Base-by-base conservation (phyloP, 2,888 invertebrate species). In the Stenchaetothrips biformis region DNA sequence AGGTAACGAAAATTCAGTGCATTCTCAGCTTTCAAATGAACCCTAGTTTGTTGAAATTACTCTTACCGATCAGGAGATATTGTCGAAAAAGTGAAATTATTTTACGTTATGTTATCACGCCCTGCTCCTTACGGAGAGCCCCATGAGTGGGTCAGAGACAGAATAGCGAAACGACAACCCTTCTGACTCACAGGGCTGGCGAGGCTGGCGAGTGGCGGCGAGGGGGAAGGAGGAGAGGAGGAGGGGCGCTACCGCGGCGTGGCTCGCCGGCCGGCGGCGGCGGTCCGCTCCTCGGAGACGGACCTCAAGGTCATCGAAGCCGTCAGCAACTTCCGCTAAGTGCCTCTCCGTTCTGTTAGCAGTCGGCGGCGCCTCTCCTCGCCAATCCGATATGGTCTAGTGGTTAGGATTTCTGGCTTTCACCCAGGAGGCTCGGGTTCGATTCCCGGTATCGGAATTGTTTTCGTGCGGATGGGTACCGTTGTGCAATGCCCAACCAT, bases 401-500 rank as follows among this genome's bases (percentile, higher is more conserved):
- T 62, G 62, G 62, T 62, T 62, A 62, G 62, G 62, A 8, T 13
- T 8, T 8, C n/a, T n/a, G n/a, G n/a, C n/a, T n/a, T n/a, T n/a
- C n/a, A n/a, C n/a, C n/a, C n/a, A n/a, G n/a, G n/a, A 91, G 91
- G 91, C 91, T 91, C 90, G 91, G 91, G 91, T 91, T 91, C 91
- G 91, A 91, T 91, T 91, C 91, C 91, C 90, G 90, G 90, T 90
- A 91, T 89, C 90, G 88, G 89, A 88, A 90, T 16, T 18, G 18
- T 62, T 62, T 62, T 49, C 49, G 49, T 9, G 49, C 49, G 11
- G 49, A 49, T 7, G 11, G 49, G 49, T 49, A 62, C 6, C 18
- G 62, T 16, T 16, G 62, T 9, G 6, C 8, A 9, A 49, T 49
- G 49, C 49, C 8, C 8, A 13, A 49, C 7, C 13, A 13, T 49